These are phyloP conservation scores for Caligus rogercresseyi DNA, from an alignment of 1,140 invertebrate genomes.

Conservation along the genomic window DNA sequence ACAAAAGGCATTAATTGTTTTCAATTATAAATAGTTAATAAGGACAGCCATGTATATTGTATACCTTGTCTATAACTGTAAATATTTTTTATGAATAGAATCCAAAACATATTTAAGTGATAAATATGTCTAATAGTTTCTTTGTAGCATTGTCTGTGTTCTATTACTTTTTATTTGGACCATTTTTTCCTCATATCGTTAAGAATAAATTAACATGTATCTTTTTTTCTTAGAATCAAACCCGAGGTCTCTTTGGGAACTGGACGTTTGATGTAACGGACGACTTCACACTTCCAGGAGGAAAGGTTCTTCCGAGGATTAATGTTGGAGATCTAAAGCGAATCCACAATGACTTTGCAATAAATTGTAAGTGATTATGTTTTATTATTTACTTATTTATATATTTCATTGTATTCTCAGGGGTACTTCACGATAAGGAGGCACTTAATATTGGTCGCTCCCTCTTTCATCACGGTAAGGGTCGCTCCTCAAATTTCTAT, in stretches of 20 bases:
- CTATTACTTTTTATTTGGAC: too few species aligned
- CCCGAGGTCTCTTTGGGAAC: slow-evolving; percentile 68
- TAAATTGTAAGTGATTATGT: slow-evolving; percentile 40
- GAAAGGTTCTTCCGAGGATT: slow-evolving; percentile 36
- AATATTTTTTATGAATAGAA: too few species aligned
- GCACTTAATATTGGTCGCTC: slow-evolving; percentile 45
- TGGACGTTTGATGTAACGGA: slow-evolving; percentile 68
- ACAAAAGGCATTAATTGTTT: too few species aligned
- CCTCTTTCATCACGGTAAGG: slow-evolving; percentile 57
- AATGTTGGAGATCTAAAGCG: slow-evolving; percentile 47
- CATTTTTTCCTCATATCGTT: neutral
- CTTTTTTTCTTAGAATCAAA: slow-evolving; percentile 51
- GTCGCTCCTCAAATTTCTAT: slow-evolving; percentile 55
- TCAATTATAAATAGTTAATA: too few species aligned
- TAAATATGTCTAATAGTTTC: too few species aligned
- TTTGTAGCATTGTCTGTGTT: too few species aligned
- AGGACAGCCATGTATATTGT: too few species aligned
- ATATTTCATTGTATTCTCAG: slow-evolving; percentile 29
- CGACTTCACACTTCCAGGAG: slow-evolving; percentile 61
- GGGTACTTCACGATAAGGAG: slow-evolving; percentile 60
- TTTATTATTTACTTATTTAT: too few species aligned
- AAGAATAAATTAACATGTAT: slow-evolving; percentile 4
- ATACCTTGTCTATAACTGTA: too few species aligned
- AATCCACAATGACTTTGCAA: slow-evolving; percentile 53
- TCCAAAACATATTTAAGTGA: too few species aligned